Conservation (phyloP, 2,797 vertebrate species). For the Sebastes melanostomus region DNA sequence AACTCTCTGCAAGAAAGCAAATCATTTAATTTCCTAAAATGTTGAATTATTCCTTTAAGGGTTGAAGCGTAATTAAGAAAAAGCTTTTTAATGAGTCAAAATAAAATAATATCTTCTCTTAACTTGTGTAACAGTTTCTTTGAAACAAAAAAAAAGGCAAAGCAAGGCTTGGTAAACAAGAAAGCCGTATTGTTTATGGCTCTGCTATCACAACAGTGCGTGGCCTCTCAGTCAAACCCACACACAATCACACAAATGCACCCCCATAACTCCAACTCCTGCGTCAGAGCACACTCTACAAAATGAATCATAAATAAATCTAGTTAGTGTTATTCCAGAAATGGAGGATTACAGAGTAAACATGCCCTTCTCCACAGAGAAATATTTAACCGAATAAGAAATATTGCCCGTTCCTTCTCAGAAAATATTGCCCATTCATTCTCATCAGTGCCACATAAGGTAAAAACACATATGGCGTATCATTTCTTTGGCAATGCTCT, state of each 20-base stretch:
- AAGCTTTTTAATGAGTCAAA: conserved; percentile 25
- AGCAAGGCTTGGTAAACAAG: conserved; percentile 14
- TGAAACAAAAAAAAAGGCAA: conserved; percentile 34
- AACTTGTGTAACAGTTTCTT: conserved; percentile 10
- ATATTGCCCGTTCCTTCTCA: conserved; percentile 32
- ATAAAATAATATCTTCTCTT: background rate
- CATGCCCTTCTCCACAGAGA: conserved; percentile 19
- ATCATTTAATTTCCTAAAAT: background rate
- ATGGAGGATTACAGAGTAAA: conserved; percentile 47
- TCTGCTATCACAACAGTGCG: conserved; percentile 10
- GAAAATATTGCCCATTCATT: conserved; percentile 56
- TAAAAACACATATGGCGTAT: conserved; percentile 35
- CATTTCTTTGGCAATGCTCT: conserved; percentile 34
- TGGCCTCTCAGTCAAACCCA: conserved; percentile 41
- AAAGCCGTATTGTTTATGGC: conserved; percentile 32
- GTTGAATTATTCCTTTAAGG: background rate
- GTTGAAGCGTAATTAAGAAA: conserved; percentile 14
- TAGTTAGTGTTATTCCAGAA: conserved; percentile 53
- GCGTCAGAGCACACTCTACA: conserved; percentile 45
- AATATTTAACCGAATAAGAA: conserved; percentile 33
- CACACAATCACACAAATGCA: conserved; percentile 59
- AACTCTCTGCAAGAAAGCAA: background rate
- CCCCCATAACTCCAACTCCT: conserved; percentile 52
- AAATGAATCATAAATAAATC: conserved; percentile 64
- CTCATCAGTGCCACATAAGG: conserved; percentile 48